Evolutionary conservation across 2,113 vertebrate species (phyloP), one percentile per base, ranked within the genome.

Genomic region (Rhabdomys dilectus): DNA sequence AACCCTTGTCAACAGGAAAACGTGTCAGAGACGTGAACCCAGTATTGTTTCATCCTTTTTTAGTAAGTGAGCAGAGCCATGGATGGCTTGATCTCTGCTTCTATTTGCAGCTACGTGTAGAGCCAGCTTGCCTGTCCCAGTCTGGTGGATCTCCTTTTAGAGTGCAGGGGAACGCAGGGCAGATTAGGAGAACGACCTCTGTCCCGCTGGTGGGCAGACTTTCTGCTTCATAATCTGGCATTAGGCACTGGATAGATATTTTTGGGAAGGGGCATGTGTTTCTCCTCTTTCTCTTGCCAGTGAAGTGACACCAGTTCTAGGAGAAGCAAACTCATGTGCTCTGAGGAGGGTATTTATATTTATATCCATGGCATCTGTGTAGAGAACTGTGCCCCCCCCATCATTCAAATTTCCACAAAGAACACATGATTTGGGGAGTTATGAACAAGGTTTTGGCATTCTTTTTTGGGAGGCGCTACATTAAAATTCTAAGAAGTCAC

Each of bases 31-130:
- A 92, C 86, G 96, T 78, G 56, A 64, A 36, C 91, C 53, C 60
- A 62, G 68, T 80, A 53, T 64, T 96, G 97, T 77, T 87, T 92
- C 87, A 64, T 36, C 96, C 97, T 98, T 98, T 98, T 97, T 97
- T 98, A 97, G 97, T 96, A 98, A 98, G 91, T 96, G 98, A 98
- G 68, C 26, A 62, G 68, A 78, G 97, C 89, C 82, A 42, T 77
- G 81, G 97, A 97, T 96, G 87, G 96, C 75, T 51, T 90, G 92
- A 94, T 89, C 95, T 22, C n/a, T 45, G 91, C 86, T 97, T 96
- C 98, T 98, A 98, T 98, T 98, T 98, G 97, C 95, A 97, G 98
- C 72, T 89, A 16, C 56, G 86, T 7, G 48, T 88, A 95, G 92
- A 60, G 0, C 13, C 10, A 92, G 51, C 76, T 56, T 86, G 64